Evolutionary conservation across 2,888 invertebrate species (phyloP), one percentile per base, ranked within the genome.

Genomic region (Argynnis bischoffii): DNA sequence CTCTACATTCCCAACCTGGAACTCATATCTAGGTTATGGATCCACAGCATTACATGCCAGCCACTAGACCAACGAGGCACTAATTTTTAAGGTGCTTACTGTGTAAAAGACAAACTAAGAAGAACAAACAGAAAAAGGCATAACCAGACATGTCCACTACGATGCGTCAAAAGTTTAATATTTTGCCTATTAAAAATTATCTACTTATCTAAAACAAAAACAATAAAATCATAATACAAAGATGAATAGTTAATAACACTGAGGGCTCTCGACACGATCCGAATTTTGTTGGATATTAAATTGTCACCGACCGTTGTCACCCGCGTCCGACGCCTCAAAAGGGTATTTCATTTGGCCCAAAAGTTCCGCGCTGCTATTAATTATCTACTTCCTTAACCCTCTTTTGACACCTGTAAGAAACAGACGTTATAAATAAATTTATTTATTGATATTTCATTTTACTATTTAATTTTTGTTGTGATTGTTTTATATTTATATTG

Each of bases 311-410:
- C 78, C 72, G 64, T 16, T 68, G 70, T 70, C 70, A 70, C 63
- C 77, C 79, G 74, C 77, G 79, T 77, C 80, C 77, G 77, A 80
- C 81, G 80, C 85, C 85, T 86, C 86, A 84, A 82, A 85, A 89
- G 87, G 88, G 90, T 87, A 87, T 90, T 90, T 89, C 89, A 90
- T 90, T 88, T 88, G 86, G 85, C 80, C 82, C 81, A 86, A 82
- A 91, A 92, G 82, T 91, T 92, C 87, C 82, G 81, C 84, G 86
- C 84, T 85, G 89, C 90, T 90, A 90, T 92, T 92, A 91, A 92
- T 91, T 91, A 91, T 89, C 88, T 86, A 88, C 89, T 87, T 86
- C 76, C 79, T 78, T 67, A 78, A 72, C 63, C 86, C 85, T 82
- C 83, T 82, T 83, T 85, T 86, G 89, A 85, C 87, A 87, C 88